A percentile compares a stretch with the other conserved stretches of the same genome.
phyloP scores from a whole-genome alignment of 2,888 invertebrate genomes.

The Vandiemenella viatica region DNA sequence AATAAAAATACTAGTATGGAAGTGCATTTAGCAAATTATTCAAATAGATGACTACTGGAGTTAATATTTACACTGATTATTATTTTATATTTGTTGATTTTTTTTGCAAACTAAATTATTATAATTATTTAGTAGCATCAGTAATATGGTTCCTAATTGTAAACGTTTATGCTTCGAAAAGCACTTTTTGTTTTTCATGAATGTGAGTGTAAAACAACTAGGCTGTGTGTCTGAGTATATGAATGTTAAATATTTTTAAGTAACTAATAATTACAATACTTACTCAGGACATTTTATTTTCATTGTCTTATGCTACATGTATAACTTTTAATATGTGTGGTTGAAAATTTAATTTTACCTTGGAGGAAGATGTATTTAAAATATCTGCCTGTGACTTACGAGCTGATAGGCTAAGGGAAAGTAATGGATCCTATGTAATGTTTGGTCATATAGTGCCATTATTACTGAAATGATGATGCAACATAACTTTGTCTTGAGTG shows the following conservation, averaged over 20 bases:
- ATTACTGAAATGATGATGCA: constrained; percentile 6
- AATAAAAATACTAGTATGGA: constrained; percentile 1
- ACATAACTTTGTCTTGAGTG: no score
- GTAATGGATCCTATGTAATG: constrained; percentile 3
- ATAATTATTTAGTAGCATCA: constrained; percentile 21
- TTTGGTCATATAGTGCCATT: constrained; percentile 12
- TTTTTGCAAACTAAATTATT: constrained; percentile 16
- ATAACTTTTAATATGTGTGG: constrained; percentile 23
- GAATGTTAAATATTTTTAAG: constrained; percentile 25
- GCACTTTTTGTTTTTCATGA: background rate
- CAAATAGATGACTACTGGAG: constrained; percentile 9
- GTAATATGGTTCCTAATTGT: constrained; percentile 21
- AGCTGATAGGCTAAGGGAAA: background rate
- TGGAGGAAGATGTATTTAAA: background rate
- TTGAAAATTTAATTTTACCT: constrained; percentile 10
- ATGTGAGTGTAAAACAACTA: constrained; percentile 7
- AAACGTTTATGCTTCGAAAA: constrained; percentile 20
- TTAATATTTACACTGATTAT: constrained; percentile 6
- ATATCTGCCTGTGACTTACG: background rate
- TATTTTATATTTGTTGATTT: constrained; percentile 7
- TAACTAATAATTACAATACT: constrained; percentile 31
- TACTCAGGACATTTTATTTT: constrained; percentile 27
- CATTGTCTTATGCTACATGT: background rate
- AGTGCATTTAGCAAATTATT: constrained; percentile 14
- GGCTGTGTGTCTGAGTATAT: constrained; percentile 10